Base-by-base conservation (phyloP, 2,113 vertebrate species). In the Seriola dumerili region DNA sequence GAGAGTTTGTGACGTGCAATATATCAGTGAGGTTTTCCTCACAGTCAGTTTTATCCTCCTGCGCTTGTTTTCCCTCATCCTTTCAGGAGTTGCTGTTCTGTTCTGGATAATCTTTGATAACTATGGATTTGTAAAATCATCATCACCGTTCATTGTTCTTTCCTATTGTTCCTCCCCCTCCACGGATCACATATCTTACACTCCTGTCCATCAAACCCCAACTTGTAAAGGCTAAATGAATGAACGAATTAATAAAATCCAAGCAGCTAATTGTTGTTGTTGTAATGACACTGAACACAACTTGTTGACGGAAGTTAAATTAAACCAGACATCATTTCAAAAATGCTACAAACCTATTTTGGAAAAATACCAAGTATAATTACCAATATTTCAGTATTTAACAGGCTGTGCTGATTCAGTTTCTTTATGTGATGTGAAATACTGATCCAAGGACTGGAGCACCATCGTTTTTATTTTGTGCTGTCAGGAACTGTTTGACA, bases 1-100 rank as follows among this genome's bases (percentile, higher is more conserved):
- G 16, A 73, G 83, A 78, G 72, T 69, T 88, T 88, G 78, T 77
- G 84, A 80, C 76, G 64, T 86, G 71, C 68, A 63, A 71, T 72
- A 79, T 86, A 67, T 89, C 83, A 61, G 63, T 14, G 68, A 80
- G 46, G 72, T 70, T 57, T 82, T 72, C 75, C 72, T 66, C 48
- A 64, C 76, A 48, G 64, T 68, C 34, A 36, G 48, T 52, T 87
- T 86, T 29, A 46, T 74, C 40, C 73, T 69, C 62, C 69, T 34
- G 40, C 64, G 38, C 38, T 63, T 3, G 32, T 76, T 79, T 55
- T 29, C 65, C 29, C 23, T 74, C 0, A 9, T 52, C 55, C 59
- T 83, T 72, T 62, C 73, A 79, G 59, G 72, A 36, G 66, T 48
- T 70, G 1, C 69, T 67, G 1, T 12, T 64, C 36, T 36, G 46